A percentile compares a stretch with the other conserved stretches of the same genome.
Evolutionary conservation across 2,888 invertebrate genomes (phyloP).

Genomic region (Galerucella pusilla): DNA sequence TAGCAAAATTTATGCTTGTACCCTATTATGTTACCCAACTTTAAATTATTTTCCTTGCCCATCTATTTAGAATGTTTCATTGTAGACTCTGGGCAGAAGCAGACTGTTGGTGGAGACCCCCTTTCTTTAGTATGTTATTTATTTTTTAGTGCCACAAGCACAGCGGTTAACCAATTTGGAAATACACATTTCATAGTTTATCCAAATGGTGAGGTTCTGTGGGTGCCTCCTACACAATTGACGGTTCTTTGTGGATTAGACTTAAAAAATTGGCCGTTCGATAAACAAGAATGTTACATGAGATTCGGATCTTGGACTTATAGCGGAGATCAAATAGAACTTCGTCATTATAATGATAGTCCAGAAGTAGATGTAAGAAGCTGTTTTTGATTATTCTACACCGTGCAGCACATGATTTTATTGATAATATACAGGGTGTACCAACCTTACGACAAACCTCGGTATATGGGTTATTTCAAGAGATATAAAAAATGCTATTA

Average conservation of each 20-base stretch:
- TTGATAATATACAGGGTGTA: no score
- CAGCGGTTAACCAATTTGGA: constrained; percentile 71
- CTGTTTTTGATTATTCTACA: constrained; percentile 9
- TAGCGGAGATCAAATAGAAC: constrained; percentile 70
- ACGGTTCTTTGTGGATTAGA: constrained; percentile 74
- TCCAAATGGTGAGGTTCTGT: constrained; percentile 69
- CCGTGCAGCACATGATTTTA: no score
- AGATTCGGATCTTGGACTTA: constrained; percentile 81
- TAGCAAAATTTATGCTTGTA: no score
- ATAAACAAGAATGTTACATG: constrained; percentile 74
- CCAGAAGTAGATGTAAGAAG: constrained; percentile 54
- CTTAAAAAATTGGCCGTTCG: constrained; percentile 80
- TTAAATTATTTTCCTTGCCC: neutral
- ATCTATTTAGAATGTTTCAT: no score
- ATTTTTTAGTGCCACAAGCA: constrained; percentile 69
- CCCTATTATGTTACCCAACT: no score
- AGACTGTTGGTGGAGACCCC: no score
- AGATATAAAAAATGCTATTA: no score
- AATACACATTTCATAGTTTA: constrained; percentile 69
- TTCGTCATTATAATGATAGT: constrained; percentile 56
- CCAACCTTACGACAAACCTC: no score
- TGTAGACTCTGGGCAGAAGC: no score
- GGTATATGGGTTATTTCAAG: no score
- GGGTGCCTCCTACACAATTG: constrained; percentile 78
- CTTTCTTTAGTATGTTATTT: neutral